Evolutionary conservation across 2,888 invertebrate species (phyloP).

Genomic region (Temnothorax unifasciatus): DNA sequence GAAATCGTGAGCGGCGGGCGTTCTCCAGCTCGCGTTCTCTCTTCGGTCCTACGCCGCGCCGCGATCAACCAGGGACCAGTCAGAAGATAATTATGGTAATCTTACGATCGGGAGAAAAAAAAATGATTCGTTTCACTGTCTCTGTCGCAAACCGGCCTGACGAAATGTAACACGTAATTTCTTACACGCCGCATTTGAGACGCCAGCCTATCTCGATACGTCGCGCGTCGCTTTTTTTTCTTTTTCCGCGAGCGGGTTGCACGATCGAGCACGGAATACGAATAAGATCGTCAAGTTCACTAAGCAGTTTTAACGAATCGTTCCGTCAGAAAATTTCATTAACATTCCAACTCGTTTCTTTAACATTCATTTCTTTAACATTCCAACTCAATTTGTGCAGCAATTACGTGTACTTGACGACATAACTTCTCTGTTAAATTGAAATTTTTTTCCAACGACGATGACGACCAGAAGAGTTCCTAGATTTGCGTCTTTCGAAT

Average conservation of each 20-base stretch:
- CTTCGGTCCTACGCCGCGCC: neutral
- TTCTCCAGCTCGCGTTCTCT: neutral
- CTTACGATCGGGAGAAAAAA: neutral
- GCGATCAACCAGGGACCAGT: neutral
- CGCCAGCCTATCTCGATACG: neutral
- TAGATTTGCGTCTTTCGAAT: neutral
- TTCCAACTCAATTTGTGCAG: neutral
- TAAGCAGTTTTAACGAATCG: neutral
- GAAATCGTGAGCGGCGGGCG: neutral
- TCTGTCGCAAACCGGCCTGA: neutral
- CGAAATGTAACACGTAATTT: slow-evolving; percentile 1
- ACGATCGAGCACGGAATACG: neutral
- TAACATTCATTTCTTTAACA: neutral
- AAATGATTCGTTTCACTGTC: neutral
- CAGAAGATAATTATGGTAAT: slow-evolving; percentile 4
- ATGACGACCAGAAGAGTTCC: neutral
- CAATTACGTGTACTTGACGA: neutral
- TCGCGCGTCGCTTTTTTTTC: neutral
- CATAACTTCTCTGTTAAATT: neutral
- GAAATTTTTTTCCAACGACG: neutral
- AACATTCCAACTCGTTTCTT: neutral
- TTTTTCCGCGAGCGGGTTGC: neutral
- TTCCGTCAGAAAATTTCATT: neutral
- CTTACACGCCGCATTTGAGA: neutral
- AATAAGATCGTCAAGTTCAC: neutral